Base-by-base conservation (phyloP, 2,888 invertebrate genomes). In the Lasioglossum marginatum region DNA sequence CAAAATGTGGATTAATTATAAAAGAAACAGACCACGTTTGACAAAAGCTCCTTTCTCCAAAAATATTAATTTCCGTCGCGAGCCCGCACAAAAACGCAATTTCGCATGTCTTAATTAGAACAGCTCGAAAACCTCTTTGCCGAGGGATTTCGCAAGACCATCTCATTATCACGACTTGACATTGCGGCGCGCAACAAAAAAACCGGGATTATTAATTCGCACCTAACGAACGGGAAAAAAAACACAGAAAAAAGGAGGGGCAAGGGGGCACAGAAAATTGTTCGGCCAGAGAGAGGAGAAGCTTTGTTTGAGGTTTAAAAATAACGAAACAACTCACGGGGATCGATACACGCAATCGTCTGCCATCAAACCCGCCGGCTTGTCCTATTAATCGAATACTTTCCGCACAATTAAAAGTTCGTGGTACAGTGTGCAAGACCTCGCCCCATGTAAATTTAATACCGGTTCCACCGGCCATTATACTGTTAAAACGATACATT, bases 371-470 rank as follows among this genome's bases (percentile, higher is more conserved):
- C 68, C 79, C 48, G n/a, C 77, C 31, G 70, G 75, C 73, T 37
- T 79, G 87, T 81, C 81, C 90, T 92, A 92, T 93, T 92, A 92
- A 93, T 92, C 90, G 90, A 91, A 93, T 92, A 92, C 85, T 92
- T 92, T 92, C 90, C 91, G 85, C 87, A 85, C 91, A 89, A 93
- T 93, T 93, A 92, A 92, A 93, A 92, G 83, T 87, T 77, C 87
- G 86, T 73, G 72, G 84, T 77, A 31, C 70, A 52, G 76, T 40
- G 77, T 48, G 80, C 73, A 78, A 85, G 87, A 86, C 87, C 87
- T 89, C 81, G 83, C 88, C 83, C 84, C 87, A 85, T 85, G 89
- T 89, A 90, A 93, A 93, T 92, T 92, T 91, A 92, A 92, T 86
- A 81, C 76, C 83, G 57, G 70, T 52, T 76, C 79, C 79, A 87